These are phyloP conservation scores for Brachionus koreanus DNA, from an alignment of 1,140 invertebrate species.

Conservation along the genomic window DNA sequence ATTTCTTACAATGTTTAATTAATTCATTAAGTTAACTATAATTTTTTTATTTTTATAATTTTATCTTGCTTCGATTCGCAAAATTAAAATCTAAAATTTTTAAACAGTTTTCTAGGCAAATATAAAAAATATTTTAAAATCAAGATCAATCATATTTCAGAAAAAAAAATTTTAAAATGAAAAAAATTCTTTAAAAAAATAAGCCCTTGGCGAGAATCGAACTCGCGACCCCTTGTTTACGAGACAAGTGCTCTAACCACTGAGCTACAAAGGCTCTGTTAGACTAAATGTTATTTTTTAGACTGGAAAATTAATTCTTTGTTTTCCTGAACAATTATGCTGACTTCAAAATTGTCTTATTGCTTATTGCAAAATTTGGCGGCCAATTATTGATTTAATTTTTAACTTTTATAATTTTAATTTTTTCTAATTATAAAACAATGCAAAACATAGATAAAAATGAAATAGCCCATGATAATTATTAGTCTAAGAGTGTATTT, in stretches of 20 bases:
- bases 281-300: not conserved
- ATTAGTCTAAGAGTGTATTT: not conserved
- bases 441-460: not conserved
- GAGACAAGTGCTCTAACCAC: slow-evolving; percentile 88
- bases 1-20: too few species aligned
- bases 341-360: not conserved
- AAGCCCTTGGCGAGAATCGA: slow-evolving; percentile 68
- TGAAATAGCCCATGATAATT: slow-evolving; percentile 3
- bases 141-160: too few species aligned
- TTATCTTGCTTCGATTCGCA: too few species aligned
- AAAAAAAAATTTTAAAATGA: too few species aligned
- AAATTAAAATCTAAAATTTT: not conserved
- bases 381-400: not conserved
- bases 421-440: not conserved
- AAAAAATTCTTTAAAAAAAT: not conserved
- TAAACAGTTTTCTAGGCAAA: not conserved
- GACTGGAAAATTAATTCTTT: not conserved
- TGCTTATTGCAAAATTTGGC: not conserved
- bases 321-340: not conserved
- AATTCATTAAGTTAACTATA: too few species aligned
- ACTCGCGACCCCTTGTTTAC: slow-evolving; percentile 88
- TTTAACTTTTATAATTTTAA: not conserved
- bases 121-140: too few species aligned
- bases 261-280: slow-evolving; percentile 76
- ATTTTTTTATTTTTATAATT: too few species aligned